Base-by-base conservation (phyloP, 2,888 invertebrate genomes). In the Brachyptera risi region DNA sequence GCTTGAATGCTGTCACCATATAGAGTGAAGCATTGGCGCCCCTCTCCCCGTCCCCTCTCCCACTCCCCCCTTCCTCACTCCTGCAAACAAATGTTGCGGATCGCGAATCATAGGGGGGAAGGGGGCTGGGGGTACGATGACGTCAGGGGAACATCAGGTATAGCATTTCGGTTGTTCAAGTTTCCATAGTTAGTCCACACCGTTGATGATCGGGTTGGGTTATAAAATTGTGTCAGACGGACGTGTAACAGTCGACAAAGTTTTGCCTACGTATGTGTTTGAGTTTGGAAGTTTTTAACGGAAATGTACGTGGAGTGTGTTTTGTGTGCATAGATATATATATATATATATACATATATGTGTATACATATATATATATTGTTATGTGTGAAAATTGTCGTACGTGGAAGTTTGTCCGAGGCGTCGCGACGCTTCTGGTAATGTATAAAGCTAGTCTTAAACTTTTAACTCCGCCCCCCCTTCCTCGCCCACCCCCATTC, bases 1-100 rank as follows among this genome's bases (percentile, higher is more conserved):
- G 66, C 63, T 65, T 65, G 65, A 66, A 65, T 65, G 63, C 63
- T 66, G 66, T 66, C 66, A 65, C 66, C 66, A 65, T n/a, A n/a
- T n/a, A n/a, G 65, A 64, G 65, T 63, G 66, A 65, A 58, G 60
- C 63, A 64, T 65, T 62, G n/a, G n/a, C 59, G 65, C 63, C 62
- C 63, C 62, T 58, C 58, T 60, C 49, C n/a, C n/a, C n/a, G n/a
- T n/a, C n/a, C n/a, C n/a, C n/a, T n/a, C n/a, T n/a, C n/a, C n/a
- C n/a, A n/a, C n/a, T n/a, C n/a, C n/a, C n/a, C n/a, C n/a, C n/a
- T n/a, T n/a, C n/a, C n/a, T n/a, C n/a, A n/a, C n/a, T n/a, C n/a
- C n/a, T 31, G 38, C 59, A 26, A 61, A 64, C 64, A 64, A 64
- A 64, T 54, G 54, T 60, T 63, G 63, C 59, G 57, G 62, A 59